phyloP scores from a whole-genome alignment of 2,113 vertebrate species.

The Crotalus viridis region DNA sequence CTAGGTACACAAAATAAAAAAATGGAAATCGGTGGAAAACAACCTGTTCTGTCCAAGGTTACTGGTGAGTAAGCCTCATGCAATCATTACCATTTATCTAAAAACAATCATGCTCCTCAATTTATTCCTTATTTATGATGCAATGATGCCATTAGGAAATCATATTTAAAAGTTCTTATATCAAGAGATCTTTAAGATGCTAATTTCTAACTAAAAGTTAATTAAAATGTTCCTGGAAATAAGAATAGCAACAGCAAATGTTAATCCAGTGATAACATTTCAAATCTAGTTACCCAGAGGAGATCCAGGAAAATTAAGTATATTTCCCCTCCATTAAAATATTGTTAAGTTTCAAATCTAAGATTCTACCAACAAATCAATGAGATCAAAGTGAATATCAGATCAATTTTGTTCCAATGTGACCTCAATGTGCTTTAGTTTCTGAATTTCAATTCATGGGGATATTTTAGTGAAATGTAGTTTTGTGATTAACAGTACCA shows the following conservation, averaged over 20 bases:
- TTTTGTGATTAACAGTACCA: background rate
- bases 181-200: background rate
- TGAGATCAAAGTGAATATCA: background rate
- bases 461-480: background rate
- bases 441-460: background rate
- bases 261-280: background rate
- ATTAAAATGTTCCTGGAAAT: background rate
- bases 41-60: no score
- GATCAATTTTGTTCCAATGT: background rate
- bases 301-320: background rate
- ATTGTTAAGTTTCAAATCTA: background rate
- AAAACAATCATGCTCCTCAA: background rate
- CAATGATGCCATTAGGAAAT: background rate
- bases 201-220: background rate
- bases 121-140: background rate
- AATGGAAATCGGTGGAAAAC: background rate
- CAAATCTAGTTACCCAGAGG: background rate
- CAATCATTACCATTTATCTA: background rate
- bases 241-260: background rate
- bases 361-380: background rate
- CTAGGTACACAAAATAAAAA: background rate
- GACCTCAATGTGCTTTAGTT: background rate
- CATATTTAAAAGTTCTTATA: background rate
- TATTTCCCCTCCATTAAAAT: background rate
- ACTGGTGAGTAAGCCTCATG: background rate